phyloP scores from a whole-genome alignment of 2,888 invertebrate species.

The Drosophila setosimentum region DNA sequence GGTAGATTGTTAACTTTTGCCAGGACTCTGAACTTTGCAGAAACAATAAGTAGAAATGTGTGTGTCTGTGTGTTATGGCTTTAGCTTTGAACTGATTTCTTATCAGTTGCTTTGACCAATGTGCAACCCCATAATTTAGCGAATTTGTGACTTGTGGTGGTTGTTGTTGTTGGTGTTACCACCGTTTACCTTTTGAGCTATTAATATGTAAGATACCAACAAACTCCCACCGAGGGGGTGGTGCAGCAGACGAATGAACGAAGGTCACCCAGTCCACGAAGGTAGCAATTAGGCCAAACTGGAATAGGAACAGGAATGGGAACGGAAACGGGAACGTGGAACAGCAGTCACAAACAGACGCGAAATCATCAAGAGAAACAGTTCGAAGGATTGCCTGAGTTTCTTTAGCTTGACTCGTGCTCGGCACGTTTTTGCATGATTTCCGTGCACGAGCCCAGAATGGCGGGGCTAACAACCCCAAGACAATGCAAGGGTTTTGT shows the following conservation, averaged over 20 bases:
- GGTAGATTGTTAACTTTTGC: conserved; percentile 26
- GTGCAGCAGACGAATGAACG: conserved; percentile 4
- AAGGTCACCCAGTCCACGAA: conserved; percentile 9
- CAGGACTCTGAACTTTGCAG: conserved; percentile 10
- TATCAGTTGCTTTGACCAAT: conserved; percentile 2
- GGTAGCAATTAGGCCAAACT: conserved; percentile 48
- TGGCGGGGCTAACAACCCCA: conserved; percentile 52
- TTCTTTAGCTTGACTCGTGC: conserved; percentile 61
- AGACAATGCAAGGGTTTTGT: conserved; percentile 24
- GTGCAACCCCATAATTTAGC: conserved; percentile 6
- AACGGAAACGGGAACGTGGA: conserved; percentile 23
- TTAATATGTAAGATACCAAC: conserved; percentile 59
- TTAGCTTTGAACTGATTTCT: conserved; percentile 12
- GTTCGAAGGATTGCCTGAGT: conserved; percentile 40
- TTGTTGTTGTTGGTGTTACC: conserved; percentile 6
- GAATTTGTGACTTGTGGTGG: conserved; percentile 1
- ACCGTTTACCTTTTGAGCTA: conserved; percentile 54
- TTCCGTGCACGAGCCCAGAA: conserved; percentile 42
- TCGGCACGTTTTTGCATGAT: conserved; percentile 76
- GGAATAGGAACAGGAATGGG: neutral
- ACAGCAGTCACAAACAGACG: conserved; percentile 65
- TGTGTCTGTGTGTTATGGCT: neutral
- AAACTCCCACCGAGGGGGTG: conserved; percentile 49
- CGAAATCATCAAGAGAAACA: conserved; percentile 9
- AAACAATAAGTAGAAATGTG: conserved; percentile 3